Evolutionary conservation across 2,888 invertebrate species (phyloP).

Genomic region (Caenorhabditis imperialis): DNA sequence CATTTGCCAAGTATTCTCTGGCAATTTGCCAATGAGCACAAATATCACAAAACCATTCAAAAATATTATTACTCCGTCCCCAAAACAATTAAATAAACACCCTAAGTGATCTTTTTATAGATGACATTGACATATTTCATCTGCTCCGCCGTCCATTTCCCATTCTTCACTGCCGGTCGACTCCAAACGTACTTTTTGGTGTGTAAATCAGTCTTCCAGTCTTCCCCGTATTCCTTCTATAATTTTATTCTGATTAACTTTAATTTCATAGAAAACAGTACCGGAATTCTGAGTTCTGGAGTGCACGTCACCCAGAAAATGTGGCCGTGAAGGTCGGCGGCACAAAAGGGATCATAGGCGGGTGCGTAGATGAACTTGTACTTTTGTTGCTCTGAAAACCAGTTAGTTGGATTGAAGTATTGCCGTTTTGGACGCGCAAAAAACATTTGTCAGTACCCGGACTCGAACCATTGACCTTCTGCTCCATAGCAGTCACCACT

Average conservation of each 20-base stretch:
- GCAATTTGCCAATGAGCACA: no score
- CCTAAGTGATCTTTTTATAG: neutral
- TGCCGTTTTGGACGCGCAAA: neutral
- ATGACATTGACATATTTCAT: slow-evolving; percentile 6
- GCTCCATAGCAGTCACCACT: no score
- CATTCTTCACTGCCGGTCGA: slow-evolving; percentile 16
- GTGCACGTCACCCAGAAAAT: slow-evolving; percentile 57
- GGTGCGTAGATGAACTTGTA: slow-evolving; percentile 40
- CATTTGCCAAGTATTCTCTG: no score
- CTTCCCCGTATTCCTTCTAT: slow-evolving; percentile 23
- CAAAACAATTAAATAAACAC: no score
- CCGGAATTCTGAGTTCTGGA: slow-evolving; percentile 43
- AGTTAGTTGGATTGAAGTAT: neutral
- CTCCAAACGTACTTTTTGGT: slow-evolving; percentile 27
- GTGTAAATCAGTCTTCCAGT: slow-evolving; percentile 13
- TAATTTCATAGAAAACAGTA: no score
- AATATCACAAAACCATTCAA: no score
- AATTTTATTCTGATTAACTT: no score
- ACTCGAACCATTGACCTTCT: no score
- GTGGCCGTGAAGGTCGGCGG: no score
- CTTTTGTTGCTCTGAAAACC: slow-evolving; percentile 13
- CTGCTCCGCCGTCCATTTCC: slow-evolving; percentile 13
- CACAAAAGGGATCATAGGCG: slow-evolving; percentile 50
- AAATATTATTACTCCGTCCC: no score
- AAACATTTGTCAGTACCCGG: neutral